Percentiles rank a stretch among this genome's conserved stretches.
phyloP scores from a whole-genome alignment of 2,888 invertebrate species.

The Scaptomyza tumidula region DNA sequence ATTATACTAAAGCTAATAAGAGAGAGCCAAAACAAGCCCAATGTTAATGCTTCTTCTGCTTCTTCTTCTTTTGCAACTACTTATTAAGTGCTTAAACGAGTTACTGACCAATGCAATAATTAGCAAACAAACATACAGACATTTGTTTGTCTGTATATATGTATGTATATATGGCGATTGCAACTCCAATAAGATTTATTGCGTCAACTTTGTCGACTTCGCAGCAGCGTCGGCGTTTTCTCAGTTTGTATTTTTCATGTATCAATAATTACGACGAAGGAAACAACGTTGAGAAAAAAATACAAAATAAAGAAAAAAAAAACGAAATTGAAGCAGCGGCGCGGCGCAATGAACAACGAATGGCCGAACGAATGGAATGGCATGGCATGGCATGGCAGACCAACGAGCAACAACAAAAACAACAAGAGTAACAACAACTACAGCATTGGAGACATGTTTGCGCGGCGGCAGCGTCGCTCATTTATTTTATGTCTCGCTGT shows the following conservation, averaged over 20 bases:
- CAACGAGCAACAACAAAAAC: constrained; percentile 28
- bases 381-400: constrained; percentile 28
- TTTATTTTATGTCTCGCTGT: constrained; percentile 74
- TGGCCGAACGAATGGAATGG: constrained; percentile 41
- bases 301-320: background rate
- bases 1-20: constrained; percentile 16
- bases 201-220: constrained; percentile 41
- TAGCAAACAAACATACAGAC: constrained; percentile 25
- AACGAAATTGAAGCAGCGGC: constrained; percentile 61
- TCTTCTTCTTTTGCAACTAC: constrained; percentile 3
- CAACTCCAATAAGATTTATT: constrained; percentile 62
- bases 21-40: background rate
- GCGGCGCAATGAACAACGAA: constrained; percentile 59
- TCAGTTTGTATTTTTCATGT: constrained; percentile 55
- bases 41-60: constrained; percentile 6
- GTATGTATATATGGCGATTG: constrained; percentile 16
- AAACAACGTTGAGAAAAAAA: constrained; percentile 48
- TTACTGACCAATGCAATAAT: constrained; percentile 64
- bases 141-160: constrained; percentile 1
- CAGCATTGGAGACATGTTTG: constrained; percentile 74
- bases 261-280: constrained; percentile 72
- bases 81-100: constrained; percentile 33
- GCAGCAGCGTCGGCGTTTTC: constrained; percentile 38
- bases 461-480: constrained; percentile 71
- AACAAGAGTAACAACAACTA: constrained; percentile 28